These are phyloP conservation scores for Digitonthophagus gazella DNA, from an alignment of 2,888 invertebrate species.

Conservation along the genomic window DNA sequence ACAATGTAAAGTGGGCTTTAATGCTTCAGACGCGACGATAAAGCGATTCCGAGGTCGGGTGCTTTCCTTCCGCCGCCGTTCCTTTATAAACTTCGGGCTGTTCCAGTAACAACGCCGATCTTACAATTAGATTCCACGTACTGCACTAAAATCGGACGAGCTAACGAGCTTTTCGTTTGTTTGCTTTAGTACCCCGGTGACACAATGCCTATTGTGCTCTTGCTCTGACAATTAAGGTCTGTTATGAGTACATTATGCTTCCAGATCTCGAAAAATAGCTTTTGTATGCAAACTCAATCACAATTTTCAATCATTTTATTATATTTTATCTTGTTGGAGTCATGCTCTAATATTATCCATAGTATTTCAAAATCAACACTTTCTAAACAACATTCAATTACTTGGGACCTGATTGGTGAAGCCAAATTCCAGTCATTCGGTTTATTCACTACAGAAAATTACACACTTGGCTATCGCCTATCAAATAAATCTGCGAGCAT, in stretches of 20 bases:
- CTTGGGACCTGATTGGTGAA: not conserved
- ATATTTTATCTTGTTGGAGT: too few species aligned
- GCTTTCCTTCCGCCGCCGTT: not conserved
- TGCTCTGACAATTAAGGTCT: not conserved
- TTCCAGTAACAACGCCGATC: not conserved
- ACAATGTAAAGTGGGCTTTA: constrained; percentile 6
- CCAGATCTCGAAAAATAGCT: too few species aligned
- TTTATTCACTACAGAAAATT: not conserved
- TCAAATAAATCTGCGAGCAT: not conserved
- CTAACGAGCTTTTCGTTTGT: not conserved
- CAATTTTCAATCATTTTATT: too few species aligned
- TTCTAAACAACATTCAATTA: not conserved
- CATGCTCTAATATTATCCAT: not conserved
- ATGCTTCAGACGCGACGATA: not conserved
- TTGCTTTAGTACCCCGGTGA: not conserved
- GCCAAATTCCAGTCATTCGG: not conserved
- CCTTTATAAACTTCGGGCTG: not conserved
- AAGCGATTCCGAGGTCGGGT: not conserved
- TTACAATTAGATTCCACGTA: not conserved
- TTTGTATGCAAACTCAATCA: too few species aligned
- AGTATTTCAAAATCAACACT: not conserved
- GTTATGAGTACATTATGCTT: not conserved
- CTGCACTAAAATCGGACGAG: not conserved
- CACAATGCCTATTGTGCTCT: not conserved
- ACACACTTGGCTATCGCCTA: not conserved